phyloP scores from a whole-genome alignment of 2,888 invertebrate genomes.

The Trichogramma evanescens region DNA sequence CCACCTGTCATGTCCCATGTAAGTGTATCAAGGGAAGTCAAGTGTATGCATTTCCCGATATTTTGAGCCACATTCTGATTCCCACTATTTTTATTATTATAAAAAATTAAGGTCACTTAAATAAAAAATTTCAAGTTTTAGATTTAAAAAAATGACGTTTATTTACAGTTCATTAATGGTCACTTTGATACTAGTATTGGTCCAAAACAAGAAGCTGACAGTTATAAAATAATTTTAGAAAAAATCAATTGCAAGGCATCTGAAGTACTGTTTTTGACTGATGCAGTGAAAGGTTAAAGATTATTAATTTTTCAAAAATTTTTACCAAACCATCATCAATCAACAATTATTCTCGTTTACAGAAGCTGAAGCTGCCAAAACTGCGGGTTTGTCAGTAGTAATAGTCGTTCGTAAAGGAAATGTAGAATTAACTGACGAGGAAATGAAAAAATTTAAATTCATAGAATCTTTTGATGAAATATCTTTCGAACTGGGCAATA shows the following conservation, averaged over 20 bases:
- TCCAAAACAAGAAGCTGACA: constrained; percentile 66
- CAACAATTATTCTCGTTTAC: constrained; percentile 25
- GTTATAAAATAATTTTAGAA: constrained; percentile 71
- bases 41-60: background rate
- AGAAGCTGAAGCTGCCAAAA: constrained; percentile 80
- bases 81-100: background rate
- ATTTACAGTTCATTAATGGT: constrained; percentile 57
- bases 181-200: constrained; percentile 87
- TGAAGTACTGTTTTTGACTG: constrained; percentile 80
- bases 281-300: constrained; percentile 65
- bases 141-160: background rate
- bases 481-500: constrained; percentile 37
- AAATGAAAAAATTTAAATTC: constrained; percentile 51
- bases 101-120: too few species aligned
- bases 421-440: constrained; percentile 58
- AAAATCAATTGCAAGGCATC: constrained; percentile 59
- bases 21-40: background rate
- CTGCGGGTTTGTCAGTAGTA: constrained; percentile 63
- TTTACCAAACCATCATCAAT: background rate
- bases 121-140: background rate
- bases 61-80: background rate
- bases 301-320: background rate
- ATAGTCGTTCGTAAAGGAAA: constrained; percentile 77
- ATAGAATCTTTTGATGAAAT: constrained; percentile 60
- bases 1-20: too few species aligned